Evolutionary conservation across 2,797 vertebrate species (phyloP).

Genomic region (Gouania willdenowi): DNA sequence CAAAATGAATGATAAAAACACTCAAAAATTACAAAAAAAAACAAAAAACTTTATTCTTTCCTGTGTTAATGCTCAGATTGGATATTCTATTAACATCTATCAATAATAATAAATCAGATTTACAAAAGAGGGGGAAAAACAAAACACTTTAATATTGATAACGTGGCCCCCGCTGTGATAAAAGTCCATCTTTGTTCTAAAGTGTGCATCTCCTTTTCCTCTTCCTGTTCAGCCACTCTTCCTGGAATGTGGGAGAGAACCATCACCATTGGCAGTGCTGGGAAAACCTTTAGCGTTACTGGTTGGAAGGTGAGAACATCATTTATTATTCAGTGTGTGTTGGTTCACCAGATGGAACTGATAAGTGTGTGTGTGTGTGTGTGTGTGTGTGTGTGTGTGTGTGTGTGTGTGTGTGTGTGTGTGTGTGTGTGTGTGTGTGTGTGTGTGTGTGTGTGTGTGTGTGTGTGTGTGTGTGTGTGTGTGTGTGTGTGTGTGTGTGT

Average conservation of each 20-base stretch:
- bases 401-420: not conserved
- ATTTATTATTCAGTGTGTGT: no score
- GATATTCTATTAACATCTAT: no score
- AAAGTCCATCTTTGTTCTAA: no score
- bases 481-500: constrained; percentile 8
- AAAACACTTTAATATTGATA: no score
- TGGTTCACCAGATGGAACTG: no score
- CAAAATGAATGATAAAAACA: no score
- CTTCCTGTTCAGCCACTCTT: constrained; percentile 81
- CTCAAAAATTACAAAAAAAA: no score
- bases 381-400: constrained; percentile 15
- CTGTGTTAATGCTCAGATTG: no score
- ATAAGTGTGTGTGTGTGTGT: not conserved
- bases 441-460: no score
- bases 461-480: not conserved
- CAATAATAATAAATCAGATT: no score
- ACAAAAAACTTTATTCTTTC: no score
- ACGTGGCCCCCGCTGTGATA: no score
- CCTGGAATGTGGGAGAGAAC: constrained; percentile 98
- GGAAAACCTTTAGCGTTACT: constrained; percentile 93
- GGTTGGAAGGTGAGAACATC: constrained; percentile 89
- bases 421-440: constrained; percentile 16
- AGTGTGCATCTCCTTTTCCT: not conserved
- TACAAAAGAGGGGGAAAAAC: not conserved
- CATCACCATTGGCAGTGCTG: constrained; percentile 89